Base-by-base conservation (phyloP, 2,797 vertebrate genomes). In the Pelodytes ibericus region DNA sequence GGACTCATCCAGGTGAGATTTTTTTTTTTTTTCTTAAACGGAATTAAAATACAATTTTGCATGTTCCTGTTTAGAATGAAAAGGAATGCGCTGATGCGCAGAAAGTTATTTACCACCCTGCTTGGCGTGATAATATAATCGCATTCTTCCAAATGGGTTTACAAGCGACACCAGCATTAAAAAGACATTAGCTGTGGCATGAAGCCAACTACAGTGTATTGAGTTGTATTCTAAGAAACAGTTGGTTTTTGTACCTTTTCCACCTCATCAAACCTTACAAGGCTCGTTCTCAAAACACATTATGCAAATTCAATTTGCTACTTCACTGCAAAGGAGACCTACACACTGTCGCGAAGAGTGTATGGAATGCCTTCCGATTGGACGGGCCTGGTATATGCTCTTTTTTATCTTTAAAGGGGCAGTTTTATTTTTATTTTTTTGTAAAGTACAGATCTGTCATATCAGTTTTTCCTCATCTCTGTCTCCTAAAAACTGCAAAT, bases 291-390 rank as follows among this genome's bases (percentile, higher is more conserved):
- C 86, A 87, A 87, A 85, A 86, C 83, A 90, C 91, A 94, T 90
- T 84, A 91, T 90, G 88, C 89, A 92, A 89, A 93, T 94, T 93
- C 93, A 94, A 94, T 95, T 94, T 95, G 90, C 91, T 93, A 91
- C 92, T 92, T 83, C 90, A 91, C 84, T 92, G 91, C 86, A 86
- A 85, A 82, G 68, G 79, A 85, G 83, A 84, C 83, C 72, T 82
- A 85, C 68, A 82, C 81, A 86, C 84, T 85, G 83, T 85, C 86
- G 84, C 80, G 81, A 84, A 81, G 68, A 68, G 71, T 73, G 82
- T 69, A 69, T 74, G 81, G 81, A 77, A 77, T 68, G 72, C 59
- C 25, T 76, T 80, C 79, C 72, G 74, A 81, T 80, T 79, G 78
- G 81, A 75, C 80, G 82, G 80, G 67, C 80, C 47, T 0, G 2